phyloP scores from a whole-genome alignment of 2,797 vertebrate genomes.

The Simalia tracyae region DNA sequence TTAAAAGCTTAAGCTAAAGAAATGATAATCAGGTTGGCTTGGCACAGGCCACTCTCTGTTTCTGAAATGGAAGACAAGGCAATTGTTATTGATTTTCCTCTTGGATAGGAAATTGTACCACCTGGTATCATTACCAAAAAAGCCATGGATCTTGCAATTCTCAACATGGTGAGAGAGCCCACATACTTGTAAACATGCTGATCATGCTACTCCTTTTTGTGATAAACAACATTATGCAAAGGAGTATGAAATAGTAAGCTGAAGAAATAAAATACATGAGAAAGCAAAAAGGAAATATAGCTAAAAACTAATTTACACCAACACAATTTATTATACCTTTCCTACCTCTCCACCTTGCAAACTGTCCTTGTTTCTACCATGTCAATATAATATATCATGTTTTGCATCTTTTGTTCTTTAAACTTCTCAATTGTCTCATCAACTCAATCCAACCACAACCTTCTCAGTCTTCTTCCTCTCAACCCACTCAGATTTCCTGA shows the following conservation, averaged over 20 bases:
- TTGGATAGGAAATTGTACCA: neutral
- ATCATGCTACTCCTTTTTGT: neutral
- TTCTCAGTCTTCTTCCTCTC: too few species aligned
- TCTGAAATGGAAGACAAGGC: neutral
- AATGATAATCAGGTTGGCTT: neutral
- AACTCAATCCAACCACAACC: too few species aligned
- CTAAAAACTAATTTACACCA: too few species aligned
- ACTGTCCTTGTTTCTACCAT: too few species aligned
- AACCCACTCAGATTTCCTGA: too few species aligned
- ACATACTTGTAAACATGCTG: neutral
- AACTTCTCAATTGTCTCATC: too few species aligned
- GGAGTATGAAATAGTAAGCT: neutral
- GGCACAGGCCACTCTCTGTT: neutral
- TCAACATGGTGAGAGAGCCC: neutral
- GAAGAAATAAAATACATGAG: too few species aligned
- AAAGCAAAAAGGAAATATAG: too few species aligned
- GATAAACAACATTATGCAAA: neutral
- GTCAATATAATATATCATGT: too few species aligned
- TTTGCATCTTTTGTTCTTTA: too few species aligned
- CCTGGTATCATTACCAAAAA: neutral
- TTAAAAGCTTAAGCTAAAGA: neutral
- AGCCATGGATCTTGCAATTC: neutral
- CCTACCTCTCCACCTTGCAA: too few species aligned
- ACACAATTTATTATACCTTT: too few species aligned
- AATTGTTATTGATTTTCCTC: neutral